Conservation (phyloP, 1,140 invertebrate genomes). For the Tenebrio molitor region DNA sequence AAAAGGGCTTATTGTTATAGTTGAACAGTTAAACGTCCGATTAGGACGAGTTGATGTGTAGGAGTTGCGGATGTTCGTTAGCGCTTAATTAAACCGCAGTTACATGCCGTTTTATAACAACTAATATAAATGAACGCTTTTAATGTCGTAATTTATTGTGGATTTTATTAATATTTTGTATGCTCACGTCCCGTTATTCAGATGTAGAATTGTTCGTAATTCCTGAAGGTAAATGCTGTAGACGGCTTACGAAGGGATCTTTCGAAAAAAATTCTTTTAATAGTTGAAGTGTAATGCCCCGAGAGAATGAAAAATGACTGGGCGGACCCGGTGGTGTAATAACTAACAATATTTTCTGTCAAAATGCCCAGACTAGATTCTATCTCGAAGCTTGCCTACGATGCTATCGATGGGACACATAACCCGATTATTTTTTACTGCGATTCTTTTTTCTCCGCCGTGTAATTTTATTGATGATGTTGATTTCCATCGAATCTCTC, state of each 20-base stretch:
- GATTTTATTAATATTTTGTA: constrained; percentile 20
- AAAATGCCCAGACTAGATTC: too few relatives aligned
- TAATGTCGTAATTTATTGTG: constrained; percentile 16
- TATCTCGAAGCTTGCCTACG: too few relatives aligned
- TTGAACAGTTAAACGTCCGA: neutral
- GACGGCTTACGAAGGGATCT: too few relatives aligned
- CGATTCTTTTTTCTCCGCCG: neutral
- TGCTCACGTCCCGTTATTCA: too few relatives aligned
- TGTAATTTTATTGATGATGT: constrained; percentile 16
- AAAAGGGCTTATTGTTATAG: constrained; percentile 26
- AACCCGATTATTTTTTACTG: neutral
- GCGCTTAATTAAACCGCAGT: constrained; percentile 29
- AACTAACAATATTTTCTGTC: too few relatives aligned
- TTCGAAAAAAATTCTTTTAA: too few relatives aligned
- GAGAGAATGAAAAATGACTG: too few relatives aligned
- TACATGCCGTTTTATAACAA: constrained; percentile 17
- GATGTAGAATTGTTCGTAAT: too few relatives aligned
- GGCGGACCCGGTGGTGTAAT: too few relatives aligned
- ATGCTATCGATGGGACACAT: neutral
- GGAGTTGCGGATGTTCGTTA: constrained; percentile 26
- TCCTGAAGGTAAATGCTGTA: too few relatives aligned
- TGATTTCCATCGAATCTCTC: constrained; percentile 23
- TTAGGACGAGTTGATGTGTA: neutral
- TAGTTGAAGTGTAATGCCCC: too few relatives aligned
- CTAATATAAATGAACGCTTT: constrained; percentile 1